These are phyloP conservation scores for Cydia splendana DNA, from an alignment of 1,140 invertebrate species.

Conservation along the genomic window DNA sequence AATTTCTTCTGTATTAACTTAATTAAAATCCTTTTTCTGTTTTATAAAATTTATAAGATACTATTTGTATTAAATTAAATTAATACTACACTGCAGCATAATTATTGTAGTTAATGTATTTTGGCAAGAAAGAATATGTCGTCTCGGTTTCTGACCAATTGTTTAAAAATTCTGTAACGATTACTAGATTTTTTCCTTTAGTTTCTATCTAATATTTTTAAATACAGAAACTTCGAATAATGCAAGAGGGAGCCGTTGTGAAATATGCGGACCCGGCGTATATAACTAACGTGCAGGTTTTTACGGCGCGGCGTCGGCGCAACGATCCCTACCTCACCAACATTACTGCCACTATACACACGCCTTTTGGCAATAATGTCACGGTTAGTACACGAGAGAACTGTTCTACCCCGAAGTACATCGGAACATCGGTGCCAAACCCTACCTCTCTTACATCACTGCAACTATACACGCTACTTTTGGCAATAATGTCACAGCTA, in stretches of 20 bases:
- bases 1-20: background rate
- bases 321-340: constrained; percentile 43
- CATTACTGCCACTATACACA: constrained; percentile 34
- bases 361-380: constrained; percentile 44
- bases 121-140: background rate
- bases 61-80: too few species aligned
- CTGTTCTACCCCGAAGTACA: too few species aligned
- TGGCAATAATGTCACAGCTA: too few species aligned
- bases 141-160: too few species aligned
- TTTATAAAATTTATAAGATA: too few species aligned
- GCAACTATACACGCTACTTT: too few species aligned
- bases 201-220: background rate
- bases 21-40: constrained; percentile 7
- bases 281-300: constrained; percentile 35
- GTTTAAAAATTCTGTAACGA: too few species aligned
- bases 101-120: too few species aligned
- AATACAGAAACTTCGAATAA: background rate
- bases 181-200: constrained; percentile 34
- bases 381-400: constrained; percentile 38
- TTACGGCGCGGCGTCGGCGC: constrained; percentile 39
- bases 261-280: constrained; percentile 41
- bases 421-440: too few species aligned
- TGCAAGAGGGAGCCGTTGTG: constrained; percentile 41
- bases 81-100: background rate
- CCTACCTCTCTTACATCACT: too few species aligned